Percentiles rank a stretch among this genome's conserved stretches.
phyloP scores from a whole-genome alignment of 2,888 invertebrate genomes.

The Carpatolechia fugitivella region DNA sequence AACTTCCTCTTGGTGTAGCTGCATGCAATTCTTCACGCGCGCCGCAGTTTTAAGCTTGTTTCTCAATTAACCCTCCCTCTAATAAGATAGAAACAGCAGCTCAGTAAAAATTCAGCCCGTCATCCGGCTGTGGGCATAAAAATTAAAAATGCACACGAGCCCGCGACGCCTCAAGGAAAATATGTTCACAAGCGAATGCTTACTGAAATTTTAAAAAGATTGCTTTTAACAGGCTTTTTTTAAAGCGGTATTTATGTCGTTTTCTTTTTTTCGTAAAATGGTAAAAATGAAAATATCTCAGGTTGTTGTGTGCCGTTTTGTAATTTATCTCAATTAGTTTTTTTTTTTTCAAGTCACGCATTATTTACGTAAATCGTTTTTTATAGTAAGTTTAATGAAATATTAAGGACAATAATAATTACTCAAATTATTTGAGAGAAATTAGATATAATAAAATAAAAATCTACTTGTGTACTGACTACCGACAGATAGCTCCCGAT shows the following conservation, averaged over 20 bases:
- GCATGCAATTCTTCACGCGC: conserved; percentile 12
- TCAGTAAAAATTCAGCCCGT: conserved; percentile 74
- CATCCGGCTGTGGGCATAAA: conserved; percentile 65
- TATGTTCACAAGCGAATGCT: conserved; percentile 49
- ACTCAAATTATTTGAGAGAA: neutral
- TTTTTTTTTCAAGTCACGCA: no score
- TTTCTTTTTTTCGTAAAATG: neutral
- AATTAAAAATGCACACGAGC: conserved; percentile 74
- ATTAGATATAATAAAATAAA: neutral
- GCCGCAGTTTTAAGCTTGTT: conserved; percentile 37
- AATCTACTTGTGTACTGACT: neutral
- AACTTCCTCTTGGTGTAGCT: neutral
- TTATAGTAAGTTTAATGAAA: no score
- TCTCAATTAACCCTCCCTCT: conserved; percentile 54
- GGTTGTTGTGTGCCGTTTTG: no score
- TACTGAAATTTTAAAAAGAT: conserved; percentile 52
- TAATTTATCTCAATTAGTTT: no score
- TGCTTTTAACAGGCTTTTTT: conserved; percentile 27
- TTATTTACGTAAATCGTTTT: no score
- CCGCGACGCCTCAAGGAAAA: conserved; percentile 66
- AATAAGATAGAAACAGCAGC: conserved; percentile 65
- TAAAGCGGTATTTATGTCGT: no score
- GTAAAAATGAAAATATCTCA: neutral
- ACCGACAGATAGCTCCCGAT: conserved; percentile 51
- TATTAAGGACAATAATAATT: no score